phyloP scores from a whole-genome alignment of 2,113 vertebrate species.

The Pavo muticus region DNA sequence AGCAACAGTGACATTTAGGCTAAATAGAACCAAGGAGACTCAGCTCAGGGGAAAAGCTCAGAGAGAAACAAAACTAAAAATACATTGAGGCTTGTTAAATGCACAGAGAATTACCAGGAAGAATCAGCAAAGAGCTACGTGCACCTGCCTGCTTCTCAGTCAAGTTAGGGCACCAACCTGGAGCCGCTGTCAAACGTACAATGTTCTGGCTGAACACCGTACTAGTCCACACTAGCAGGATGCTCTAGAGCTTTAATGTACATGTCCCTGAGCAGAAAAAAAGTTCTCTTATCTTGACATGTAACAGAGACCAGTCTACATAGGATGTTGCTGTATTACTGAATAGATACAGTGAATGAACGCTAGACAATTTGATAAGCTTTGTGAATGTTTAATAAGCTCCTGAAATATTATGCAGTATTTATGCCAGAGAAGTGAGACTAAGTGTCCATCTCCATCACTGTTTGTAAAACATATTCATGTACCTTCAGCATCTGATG shows the following conservation, averaged over 20 bases:
- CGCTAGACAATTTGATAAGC: background rate
- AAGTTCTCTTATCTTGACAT: background rate
- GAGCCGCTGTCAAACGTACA: background rate
- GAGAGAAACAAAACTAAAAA: background rate
- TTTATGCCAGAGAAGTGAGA: background rate
- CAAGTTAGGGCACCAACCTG: rapidly evolving
- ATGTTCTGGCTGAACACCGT: background rate
- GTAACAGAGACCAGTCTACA: background rate
- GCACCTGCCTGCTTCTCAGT: background rate
- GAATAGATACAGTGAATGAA: background rate
- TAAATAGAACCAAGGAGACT: background rate
- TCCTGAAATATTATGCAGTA: background rate
- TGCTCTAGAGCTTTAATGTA: background rate
- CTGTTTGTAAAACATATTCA: background rate
- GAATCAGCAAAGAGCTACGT: rapidly evolving
- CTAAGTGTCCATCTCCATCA: background rate
- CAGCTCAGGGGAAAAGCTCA: background rate
- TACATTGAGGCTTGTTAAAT: background rate
- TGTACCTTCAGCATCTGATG: background rate
- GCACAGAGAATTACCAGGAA: background rate
- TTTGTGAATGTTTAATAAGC: background rate
- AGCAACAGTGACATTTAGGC: background rate
- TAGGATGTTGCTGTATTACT: background rate
- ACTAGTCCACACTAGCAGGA: background rate
- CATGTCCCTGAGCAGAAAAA: background rate